These are phyloP conservation scores for Chalcosyrphus nemorum DNA, from an alignment of 2,888 invertebrate genomes.

Conservation along the genomic window DNA sequence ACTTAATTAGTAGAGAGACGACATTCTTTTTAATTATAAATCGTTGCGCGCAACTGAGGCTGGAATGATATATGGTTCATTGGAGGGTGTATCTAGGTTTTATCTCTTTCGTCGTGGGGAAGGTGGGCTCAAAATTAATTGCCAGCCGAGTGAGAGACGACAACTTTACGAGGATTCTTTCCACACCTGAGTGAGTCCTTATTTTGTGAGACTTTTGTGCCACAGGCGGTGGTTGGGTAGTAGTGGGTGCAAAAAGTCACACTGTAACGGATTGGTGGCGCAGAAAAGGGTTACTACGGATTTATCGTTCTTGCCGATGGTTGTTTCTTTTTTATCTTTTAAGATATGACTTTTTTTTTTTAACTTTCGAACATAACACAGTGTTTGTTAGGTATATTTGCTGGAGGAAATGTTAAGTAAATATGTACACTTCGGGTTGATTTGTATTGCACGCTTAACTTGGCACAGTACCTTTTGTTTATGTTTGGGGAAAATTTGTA, in stretches of 20 bases:
- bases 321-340: constrained; percentile 5
- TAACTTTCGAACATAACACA: background rate
- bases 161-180: constrained; percentile 45
- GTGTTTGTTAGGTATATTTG: constrained; percentile 22
- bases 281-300: constrained; percentile 9
- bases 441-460: constrained; percentile 21
- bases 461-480: background rate
- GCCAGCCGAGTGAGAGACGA: constrained; percentile 32
- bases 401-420: constrained; percentile 20
- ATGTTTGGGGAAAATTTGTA: background rate
- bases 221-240: background rate
- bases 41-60: background rate
- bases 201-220: constrained; percentile 11
- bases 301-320: background rate
- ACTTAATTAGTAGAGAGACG: constrained; percentile 61
- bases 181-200: constrained; percentile 53
- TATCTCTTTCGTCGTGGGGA: constrained; percentile 11
- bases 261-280: background rate
- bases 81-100: constrained; percentile 11
- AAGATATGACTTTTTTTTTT: background rate
- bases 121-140: constrained; percentile 59
- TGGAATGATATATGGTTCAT: background rate
- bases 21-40: constrained; percentile 70
- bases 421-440: constrained; percentile 33
- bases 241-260: constrained; percentile 17